These are phyloP conservation scores for Paratilapia polleni DNA, from an alignment of 2,113 vertebrate genomes.

Conservation along the genomic window DNA sequence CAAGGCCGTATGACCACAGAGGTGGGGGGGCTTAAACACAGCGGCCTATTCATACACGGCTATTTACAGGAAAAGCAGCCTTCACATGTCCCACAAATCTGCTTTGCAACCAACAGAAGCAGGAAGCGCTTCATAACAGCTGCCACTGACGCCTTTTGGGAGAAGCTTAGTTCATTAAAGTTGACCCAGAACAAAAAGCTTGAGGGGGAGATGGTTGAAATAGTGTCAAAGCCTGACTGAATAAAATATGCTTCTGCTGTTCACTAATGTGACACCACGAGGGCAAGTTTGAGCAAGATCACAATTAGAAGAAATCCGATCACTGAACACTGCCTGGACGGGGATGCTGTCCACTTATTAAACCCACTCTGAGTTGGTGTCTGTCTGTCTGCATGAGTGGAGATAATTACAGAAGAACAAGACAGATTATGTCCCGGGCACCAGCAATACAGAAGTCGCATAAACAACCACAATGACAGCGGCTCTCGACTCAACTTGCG, in stretches of 20 bases:
- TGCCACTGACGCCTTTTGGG: constrained; percentile 10
- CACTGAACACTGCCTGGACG: background rate
- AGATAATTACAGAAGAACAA: constrained; percentile 62
- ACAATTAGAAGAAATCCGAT: constrained; percentile 33
- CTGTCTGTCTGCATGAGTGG: constrained; percentile 39
- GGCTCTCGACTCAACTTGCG: constrained; percentile 42
- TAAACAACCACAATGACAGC: constrained; percentile 52
- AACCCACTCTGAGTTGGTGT: constrained; percentile 28
- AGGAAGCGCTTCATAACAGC: constrained; percentile 46
- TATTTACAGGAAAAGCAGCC: constrained; percentile 59
- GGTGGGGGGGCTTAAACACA: constrained; percentile 40
- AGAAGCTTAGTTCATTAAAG: constrained; percentile 51
- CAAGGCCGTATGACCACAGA: constrained; percentile 60
- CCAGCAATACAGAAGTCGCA: constrained; percentile 24
- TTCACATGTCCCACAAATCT: constrained; percentile 51
- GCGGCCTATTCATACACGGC: constrained; percentile 52
- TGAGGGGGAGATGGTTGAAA: constrained; percentile 31
- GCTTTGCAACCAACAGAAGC: constrained; percentile 52
- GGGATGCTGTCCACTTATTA: constrained; percentile 56
- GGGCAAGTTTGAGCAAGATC: constrained; percentile 1
- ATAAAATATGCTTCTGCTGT: constrained; percentile 33
- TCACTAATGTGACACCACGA: constrained; percentile 5
- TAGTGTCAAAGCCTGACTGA: constrained; percentile 36
- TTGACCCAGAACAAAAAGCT: constrained; percentile 51
- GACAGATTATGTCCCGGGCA: constrained; percentile 42